Evolutionary conservation across 2,797 vertebrate genomes (phyloP).

Genomic region (Pyrrhura leucotis): DNA sequence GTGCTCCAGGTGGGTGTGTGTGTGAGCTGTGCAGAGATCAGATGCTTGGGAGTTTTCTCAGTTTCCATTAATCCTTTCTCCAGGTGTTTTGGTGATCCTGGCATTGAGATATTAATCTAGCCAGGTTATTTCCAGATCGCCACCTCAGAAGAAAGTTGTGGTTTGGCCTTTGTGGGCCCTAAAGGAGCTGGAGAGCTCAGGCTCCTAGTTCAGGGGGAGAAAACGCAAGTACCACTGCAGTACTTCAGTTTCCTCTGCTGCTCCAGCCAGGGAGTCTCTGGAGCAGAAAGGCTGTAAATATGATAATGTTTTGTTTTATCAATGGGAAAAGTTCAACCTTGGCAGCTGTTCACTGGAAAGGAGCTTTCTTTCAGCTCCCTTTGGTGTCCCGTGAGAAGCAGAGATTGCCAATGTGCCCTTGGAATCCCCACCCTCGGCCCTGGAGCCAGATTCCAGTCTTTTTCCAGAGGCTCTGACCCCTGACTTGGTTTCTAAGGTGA

Average conservation of each 20-base stretch:
- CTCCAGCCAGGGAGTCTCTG: neutral
- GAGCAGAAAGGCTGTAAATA: neutral
- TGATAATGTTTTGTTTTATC: neutral
- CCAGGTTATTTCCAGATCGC: neutral
- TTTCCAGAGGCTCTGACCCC: neutral
- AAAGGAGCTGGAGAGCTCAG: neutral
- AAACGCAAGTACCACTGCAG: rapidly evolving
- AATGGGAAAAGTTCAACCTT: neutral
- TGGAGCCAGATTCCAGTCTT: neutral
- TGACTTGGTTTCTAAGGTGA: neutral
- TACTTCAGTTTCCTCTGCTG: neutral
- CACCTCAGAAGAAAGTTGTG: neutral
- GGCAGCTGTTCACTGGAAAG: neutral
- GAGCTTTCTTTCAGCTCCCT: neutral
- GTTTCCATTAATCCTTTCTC: neutral
- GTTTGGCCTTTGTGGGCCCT: neutral
- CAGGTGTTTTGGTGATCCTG: neutral
- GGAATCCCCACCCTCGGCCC: neutral
- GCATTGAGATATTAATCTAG: neutral
- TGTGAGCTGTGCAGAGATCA: neutral
- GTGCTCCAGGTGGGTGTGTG: neutral
- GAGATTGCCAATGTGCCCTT: neutral
- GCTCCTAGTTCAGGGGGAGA: neutral
- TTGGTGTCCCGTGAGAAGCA: neutral
- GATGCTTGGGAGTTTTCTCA: neutral